Conservation (phyloP, 1,140 invertebrate species). For the Drosophila subpulchrella region DNA sequence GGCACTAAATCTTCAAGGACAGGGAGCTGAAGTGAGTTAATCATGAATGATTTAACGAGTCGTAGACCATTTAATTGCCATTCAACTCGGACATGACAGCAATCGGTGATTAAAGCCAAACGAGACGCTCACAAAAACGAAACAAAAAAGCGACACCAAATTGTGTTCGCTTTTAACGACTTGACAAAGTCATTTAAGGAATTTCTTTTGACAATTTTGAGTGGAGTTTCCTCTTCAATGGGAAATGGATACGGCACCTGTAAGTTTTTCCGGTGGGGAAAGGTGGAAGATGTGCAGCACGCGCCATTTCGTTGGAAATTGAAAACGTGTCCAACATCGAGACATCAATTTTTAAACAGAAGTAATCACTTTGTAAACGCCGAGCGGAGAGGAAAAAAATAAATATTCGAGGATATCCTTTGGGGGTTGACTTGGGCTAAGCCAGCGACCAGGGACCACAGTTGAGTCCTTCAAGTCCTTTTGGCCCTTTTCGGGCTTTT, state of each 20-base stretch:
- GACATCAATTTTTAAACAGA: slow-evolving; percentile 83
- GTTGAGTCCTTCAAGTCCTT: slow-evolving; percentile 26
- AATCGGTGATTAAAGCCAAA: slow-evolving; percentile 55
- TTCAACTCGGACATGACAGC: slow-evolving; percentile 54
- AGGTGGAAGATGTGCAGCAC: background rate
- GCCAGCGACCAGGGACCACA: slow-evolving; percentile 34
- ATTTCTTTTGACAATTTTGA: slow-evolving; percentile 62
- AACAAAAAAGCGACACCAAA: slow-evolving; percentile 33
- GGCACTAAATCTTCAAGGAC: slow-evolving; percentile 78
- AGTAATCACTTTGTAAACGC: slow-evolving; percentile 84
- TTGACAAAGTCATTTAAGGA: slow-evolving; percentile 57
- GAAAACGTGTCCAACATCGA: slow-evolving; percentile 83
- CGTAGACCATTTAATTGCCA: slow-evolving; percentile 70
- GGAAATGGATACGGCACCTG: slow-evolving; percentile 39
- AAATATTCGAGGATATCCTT: slow-evolving; percentile 37
- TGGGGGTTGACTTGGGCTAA: slow-evolving; percentile 59
- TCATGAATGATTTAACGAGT: slow-evolving; percentile 78
- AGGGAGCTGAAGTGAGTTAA: slow-evolving; percentile 65
- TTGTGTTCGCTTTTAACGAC: slow-evolving; percentile 59
- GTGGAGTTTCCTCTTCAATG: slow-evolving; percentile 23
- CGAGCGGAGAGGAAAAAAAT: slow-evolving; percentile 31
- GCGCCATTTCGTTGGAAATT: slow-evolving; percentile 67
- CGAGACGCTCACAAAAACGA: slow-evolving; percentile 14
- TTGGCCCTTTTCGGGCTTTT: slow-evolving; percentile 29
- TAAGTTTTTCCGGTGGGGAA: slow-evolving; percentile 12